Evolutionary conservation across 2,888 invertebrate species (phyloP).

Genomic region (Agelastica alni): DNA sequence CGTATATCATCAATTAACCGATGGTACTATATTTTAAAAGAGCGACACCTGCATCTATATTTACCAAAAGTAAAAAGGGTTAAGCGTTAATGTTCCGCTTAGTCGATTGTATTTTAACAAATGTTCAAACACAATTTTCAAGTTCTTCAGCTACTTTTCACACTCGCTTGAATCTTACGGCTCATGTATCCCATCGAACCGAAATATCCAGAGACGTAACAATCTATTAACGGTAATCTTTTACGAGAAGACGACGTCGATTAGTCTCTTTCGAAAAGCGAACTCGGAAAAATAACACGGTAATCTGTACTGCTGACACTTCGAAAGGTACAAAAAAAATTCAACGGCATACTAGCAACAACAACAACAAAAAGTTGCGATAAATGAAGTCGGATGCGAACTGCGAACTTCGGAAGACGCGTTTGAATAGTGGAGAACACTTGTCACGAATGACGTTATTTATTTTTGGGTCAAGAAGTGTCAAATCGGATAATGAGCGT

Average conservation of each 20-base stretch:
- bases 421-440: constrained; percentile 8
- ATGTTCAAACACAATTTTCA: not conserved
- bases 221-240: constrained; percentile 4
- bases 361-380: not conserved
- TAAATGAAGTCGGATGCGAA: constrained; percentile 3
- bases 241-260: constrained; percentile 3
- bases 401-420: constrained; percentile 1
- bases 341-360: no score
- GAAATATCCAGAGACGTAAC: not conserved
- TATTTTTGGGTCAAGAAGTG: not conserved
- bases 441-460: not conserved
- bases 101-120: not conserved
- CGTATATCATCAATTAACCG: no score
- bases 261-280: constrained; percentile 2
- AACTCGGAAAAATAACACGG: not conserved
- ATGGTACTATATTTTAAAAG: no score
- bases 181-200: not conserved
- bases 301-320: not conserved
- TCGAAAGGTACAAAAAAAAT: not conserved
- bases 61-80: no score
- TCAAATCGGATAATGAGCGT: not conserved
- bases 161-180: constrained; percentile 3
- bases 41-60: no score
- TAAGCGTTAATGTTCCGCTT: no score
- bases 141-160: not conserved